Conservation (phyloP, 2,888 invertebrate genomes). For the Chironomus riparius region DNA sequence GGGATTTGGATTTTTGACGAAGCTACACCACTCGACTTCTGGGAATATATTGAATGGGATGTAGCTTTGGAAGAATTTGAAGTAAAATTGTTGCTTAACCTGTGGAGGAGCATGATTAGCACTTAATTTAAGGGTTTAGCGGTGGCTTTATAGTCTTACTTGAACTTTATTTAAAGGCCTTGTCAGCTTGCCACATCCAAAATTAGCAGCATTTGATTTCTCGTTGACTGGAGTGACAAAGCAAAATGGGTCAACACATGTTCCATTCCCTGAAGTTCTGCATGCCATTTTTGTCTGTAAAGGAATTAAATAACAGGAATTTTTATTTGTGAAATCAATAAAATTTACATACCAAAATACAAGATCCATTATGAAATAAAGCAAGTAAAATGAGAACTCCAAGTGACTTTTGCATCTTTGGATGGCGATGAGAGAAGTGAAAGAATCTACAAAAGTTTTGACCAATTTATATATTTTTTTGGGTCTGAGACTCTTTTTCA, state of each 20-base stretch:
- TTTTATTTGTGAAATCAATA: background rate
- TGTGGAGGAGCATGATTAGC: background rate
- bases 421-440: background rate
- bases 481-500: background rate
- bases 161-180: slow-evolving; percentile 1
- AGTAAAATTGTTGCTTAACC: slow-evolving; percentile 12
- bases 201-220: background rate
- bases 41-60: slow-evolving; percentile 7
- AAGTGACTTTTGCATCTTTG: background rate
- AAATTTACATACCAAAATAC: background rate
- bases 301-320: background rate
- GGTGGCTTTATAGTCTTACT: background rate
- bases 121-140: no score
- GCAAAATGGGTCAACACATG: slow-evolving; percentile 4
- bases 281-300: slow-evolving; percentile 1
- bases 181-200: background rate
- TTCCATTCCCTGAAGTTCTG: background rate
- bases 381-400: background rate
- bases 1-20: background rate
- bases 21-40: background rate
- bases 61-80: slow-evolving; percentile 1
- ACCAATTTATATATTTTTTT: background rate
- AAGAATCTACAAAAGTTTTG: background rate
- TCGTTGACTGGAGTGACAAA: background rate
- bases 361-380: background rate